Conservation (phyloP, 2,113 vertebrate species). For the Variabilichromis moorii region DNA sequence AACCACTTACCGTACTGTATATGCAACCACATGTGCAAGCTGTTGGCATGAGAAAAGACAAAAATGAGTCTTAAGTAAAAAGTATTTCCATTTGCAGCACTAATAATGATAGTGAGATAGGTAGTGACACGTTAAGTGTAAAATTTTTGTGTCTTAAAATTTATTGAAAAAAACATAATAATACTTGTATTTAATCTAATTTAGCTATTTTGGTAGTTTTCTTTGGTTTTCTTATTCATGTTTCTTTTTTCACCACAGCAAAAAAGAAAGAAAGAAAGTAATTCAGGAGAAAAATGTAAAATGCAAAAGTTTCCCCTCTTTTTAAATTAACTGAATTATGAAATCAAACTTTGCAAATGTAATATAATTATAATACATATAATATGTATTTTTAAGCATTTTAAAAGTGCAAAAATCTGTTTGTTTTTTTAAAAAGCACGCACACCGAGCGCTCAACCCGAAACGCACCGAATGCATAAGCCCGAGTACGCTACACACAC, state of each 20-base stretch:
- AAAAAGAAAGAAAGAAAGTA: background rate
- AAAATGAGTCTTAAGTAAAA: background rate
- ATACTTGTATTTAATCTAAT: background rate
- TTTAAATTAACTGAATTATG: background rate
- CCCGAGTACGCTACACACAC: background rate
- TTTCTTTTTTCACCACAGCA: background rate
- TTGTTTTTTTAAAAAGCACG: background rate
- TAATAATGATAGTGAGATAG: background rate
- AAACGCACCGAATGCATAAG: background rate
- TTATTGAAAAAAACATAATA: background rate
- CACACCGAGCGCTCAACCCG: background rate
- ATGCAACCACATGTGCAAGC: background rate
- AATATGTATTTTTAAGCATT: background rate
- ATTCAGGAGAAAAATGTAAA: background rate
- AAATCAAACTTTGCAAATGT: background rate
- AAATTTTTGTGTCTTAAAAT: background rate
- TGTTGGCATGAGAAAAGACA: background rate
- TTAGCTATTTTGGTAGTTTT: background rate
- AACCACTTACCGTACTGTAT: background rate
- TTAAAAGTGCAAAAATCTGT: background rate
- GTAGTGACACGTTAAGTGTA: background rate
- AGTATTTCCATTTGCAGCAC: background rate
- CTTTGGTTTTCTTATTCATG: background rate
- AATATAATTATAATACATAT: background rate
- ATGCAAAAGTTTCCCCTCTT: background rate